phyloP scores from a whole-genome alignment of 1,140 invertebrate species.

The Procambarus clarkii region DNA sequence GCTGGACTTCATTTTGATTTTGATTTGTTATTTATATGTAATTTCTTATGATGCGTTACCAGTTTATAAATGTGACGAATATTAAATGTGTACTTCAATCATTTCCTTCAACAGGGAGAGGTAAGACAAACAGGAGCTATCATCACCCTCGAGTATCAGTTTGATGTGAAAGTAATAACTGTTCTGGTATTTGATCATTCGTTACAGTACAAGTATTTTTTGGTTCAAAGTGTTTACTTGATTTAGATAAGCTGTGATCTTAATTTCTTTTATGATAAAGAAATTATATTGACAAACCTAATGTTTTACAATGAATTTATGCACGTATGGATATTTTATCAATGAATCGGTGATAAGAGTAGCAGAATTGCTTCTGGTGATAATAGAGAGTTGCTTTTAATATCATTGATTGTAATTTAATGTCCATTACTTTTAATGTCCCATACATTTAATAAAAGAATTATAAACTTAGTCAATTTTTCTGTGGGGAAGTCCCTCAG shows the following conservation, averaged over 20 bases:
- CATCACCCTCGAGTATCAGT: not conserved
- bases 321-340: not conserved
- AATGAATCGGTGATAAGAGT: not conserved
- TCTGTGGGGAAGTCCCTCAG: no score
- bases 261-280: not conserved
- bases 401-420: not conserved
- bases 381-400: not conserved
- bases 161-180: not conserved
- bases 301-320: not conserved
- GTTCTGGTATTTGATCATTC: not conserved
- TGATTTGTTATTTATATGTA: not conserved
- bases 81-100: not conserved
- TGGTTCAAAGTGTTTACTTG: not conserved
- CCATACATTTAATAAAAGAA: not conserved
- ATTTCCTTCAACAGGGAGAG: constrained; percentile 47
- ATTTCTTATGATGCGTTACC: not conserved
- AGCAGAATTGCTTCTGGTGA: not conserved
- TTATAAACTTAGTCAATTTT: no score
- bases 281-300: not conserved
- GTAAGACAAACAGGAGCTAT: constrained; percentile 18
- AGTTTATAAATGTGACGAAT: not conserved
- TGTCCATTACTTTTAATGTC: not conserved
- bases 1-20: no score
- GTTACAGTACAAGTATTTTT: not conserved
- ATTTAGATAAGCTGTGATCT: not conserved